Evolutionary conservation across 1,140 invertebrate genomes (phyloP).

Genomic region (Melitaea cinxia): DNA sequence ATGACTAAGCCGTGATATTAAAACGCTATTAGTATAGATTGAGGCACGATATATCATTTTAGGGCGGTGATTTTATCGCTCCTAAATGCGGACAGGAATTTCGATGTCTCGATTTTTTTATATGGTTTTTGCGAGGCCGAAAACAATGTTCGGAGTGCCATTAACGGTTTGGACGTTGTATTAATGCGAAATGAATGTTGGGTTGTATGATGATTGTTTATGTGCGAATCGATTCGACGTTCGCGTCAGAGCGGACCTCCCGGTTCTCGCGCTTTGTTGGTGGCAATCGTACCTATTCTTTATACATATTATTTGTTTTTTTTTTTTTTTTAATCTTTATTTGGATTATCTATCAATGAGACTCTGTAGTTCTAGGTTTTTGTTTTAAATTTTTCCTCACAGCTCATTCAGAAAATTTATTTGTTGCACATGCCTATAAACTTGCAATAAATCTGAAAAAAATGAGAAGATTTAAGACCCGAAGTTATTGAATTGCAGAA

Average conservation of each 20-base stretch:
- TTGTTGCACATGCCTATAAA: too few species aligned
- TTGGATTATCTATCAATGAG: constrained; percentile 6
- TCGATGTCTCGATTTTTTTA: constrained; percentile 70
- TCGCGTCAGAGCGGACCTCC: constrained; percentile 54
- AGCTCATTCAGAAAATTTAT: too few species aligned
- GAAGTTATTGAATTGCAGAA: too few species aligned
- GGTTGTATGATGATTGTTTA: constrained; percentile 58
- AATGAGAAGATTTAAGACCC: too few species aligned
- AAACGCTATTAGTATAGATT: constrained; percentile 78
- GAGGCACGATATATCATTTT: constrained; percentile 70
- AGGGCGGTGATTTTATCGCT: constrained; percentile 73
- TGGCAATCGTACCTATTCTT: constrained; percentile 24
- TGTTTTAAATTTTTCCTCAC: too few species aligned
- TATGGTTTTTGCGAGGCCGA: constrained; percentile 56
- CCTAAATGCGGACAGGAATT: constrained; percentile 74
- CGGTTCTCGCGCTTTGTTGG: constrained; percentile 25
- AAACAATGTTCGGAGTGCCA: constrained; percentile 64
- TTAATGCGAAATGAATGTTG: constrained; percentile 54
- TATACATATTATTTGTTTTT: not conserved
- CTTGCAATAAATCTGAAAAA: too few species aligned
- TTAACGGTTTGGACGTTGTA: constrained; percentile 48
- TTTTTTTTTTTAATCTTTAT: not conserved
- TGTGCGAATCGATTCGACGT: constrained; percentile 61
- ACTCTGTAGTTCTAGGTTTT: too few species aligned
- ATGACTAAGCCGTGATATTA: constrained; percentile 77